Conservation (phyloP, 2,888 invertebrate species). For the Tiliacea citrago region DNA sequence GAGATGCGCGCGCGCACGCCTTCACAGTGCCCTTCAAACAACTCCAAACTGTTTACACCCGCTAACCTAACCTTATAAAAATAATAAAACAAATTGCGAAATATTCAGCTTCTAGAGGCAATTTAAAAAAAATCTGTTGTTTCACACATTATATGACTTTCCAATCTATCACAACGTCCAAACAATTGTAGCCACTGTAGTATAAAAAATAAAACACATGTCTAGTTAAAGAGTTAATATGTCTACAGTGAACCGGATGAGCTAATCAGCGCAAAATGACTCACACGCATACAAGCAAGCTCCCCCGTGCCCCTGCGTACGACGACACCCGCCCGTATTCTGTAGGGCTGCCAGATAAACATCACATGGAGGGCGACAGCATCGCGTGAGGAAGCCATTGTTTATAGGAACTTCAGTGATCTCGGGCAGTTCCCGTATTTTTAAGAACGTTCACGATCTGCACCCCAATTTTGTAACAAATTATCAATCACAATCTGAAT, state of each 20-base stretch:
- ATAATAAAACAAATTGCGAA: conserved; percentile 22
- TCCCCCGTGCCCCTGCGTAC: conserved; percentile 74
- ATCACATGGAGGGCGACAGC: conserved; percentile 45
- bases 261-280: conserved; percentile 86
- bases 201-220: conserved; percentile 67
- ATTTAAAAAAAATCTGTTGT: conserved; percentile 30
- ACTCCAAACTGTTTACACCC: conserved; percentile 37
- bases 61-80: conserved; percentile 30
- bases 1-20: conserved; percentile 56
- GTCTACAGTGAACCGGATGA: conserved; percentile 87
- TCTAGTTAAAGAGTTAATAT: conserved; percentile 82
- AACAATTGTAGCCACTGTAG: conserved; percentile 42
- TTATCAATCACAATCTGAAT: too few species aligned
- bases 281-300: conserved; percentile 82
- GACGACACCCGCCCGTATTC: conserved; percentile 75
- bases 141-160: conserved; percentile 54
- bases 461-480: too few species aligned
- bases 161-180: conserved; percentile 61
- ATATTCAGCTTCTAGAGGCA: conserved; percentile 1
- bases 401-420: conserved; percentile 32
- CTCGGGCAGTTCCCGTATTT: too few species aligned
- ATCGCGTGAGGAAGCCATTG: conserved; percentile 59
- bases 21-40: conserved; percentile 37
- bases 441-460: too few species aligned
- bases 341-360: conserved; percentile 57